Evolutionary conservation across 1,140 invertebrate genomes (phyloP), one percentile per base, ranked within the genome.

Genomic region (Laupala kohalensis): DNA sequence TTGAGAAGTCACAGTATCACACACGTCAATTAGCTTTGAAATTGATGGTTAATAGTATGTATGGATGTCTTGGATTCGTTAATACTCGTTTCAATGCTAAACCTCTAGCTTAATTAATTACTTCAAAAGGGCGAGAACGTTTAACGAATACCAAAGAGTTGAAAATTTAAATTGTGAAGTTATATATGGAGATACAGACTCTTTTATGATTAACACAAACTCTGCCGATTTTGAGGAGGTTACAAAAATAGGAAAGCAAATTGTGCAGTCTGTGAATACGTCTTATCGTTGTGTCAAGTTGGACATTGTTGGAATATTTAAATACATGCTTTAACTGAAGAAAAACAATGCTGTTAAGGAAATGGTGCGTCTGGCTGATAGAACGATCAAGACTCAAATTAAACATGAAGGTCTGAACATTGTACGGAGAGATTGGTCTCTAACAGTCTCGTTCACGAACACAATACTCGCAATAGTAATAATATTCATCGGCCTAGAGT

Each of bases 141-240:
- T 83, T 96, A 4, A 86, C 90, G 74, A 89, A 90, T 76, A 95
- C 94, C 0, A 92, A 93, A 82, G 89, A 91, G 77, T 81, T 0
- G 86, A 92, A 78, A 92, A 90, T 82, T 85, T 95, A 80, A 90
- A 91, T 77, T 91, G 93, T 75, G 93, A 98, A 76, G 96, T 99
- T 15, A 95, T 99, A 73, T 99, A 99, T 80, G 98, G 98, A 26
- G 98, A 99, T 80, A 99, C 98, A 0, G 98, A 99, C 84, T 99
- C 96, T 69, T 90, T 99, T 67, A 99, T 99, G 98, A 96, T 99
- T 37, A 98, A 99, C 77, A 96, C 95, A 3, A 96, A 97, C 78
- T 89, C 88, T 75, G 83, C 86, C 15, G 93, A 98, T 77, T 92
- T 92, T 76, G 92, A 97, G 75, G 87, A 94, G 79, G 96, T 91